Base-by-base conservation (phyloP, 2,113 vertebrate genomes). In the Heterotis niloticus region DNA sequence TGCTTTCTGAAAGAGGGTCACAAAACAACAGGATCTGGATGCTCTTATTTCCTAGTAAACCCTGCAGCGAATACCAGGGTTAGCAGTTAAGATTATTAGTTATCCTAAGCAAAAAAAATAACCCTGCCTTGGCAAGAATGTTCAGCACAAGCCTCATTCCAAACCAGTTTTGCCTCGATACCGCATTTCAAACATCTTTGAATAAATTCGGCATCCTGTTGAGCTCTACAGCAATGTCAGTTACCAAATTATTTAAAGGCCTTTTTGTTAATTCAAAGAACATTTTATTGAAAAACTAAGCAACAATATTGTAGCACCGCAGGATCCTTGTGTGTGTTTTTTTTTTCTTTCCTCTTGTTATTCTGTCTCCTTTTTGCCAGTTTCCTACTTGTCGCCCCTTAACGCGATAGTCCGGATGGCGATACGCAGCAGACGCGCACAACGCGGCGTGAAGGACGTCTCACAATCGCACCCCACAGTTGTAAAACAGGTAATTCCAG, bases 401-500 rank as follows among this genome's bases (percentile, higher is more conserved):
- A 44, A 75, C 18, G 14, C 62, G 11, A 64, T 60, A 16, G 14
- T 17, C 18, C 54, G 52, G 52, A 62, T n/a, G 5, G 59, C 18
- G 59, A 62, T 75, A 62, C 18, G 28, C 74, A 2, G 72, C 5
- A 44, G 72, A 75, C 9, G 10, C 14, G 12, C 72, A 56, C 56
- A 2, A 18, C 56, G n/a, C 26, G 59, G 56, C 57, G 59, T 75
- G 74, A 64, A 62, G 74, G 74, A 44, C 16, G 20, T 14, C 74
- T 64, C 56, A 56, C 74, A 75, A 64, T 44, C 74, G 4, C 0
- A 11, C 44, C 23, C 28, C 74, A 29, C 57, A 44, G 57, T 26
- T 34, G 74, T 34, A 16, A 64, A 4, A 62, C 57, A 56, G 9
- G 18, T 75, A 75, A 75, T 75, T 75, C 74, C 74, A 75, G 74